Evolutionary conservation across 2,888 invertebrate species (phyloP), one percentile per base, ranked within the genome.

Genomic region (Drosophila nr. medialis): DNA sequence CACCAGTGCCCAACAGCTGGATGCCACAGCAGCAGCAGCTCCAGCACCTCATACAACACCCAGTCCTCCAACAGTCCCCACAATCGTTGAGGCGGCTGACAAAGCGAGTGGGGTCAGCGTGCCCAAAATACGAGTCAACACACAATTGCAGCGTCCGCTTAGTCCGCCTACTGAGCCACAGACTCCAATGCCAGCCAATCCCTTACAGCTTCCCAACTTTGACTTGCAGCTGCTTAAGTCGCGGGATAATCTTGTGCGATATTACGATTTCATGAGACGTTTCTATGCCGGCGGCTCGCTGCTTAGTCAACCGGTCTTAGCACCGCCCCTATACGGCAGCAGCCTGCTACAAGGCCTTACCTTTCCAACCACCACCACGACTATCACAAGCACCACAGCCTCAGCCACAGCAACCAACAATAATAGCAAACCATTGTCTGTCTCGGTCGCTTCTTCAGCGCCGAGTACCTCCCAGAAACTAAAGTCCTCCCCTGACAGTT

Each of bases 251-350:
- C 87, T 92, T 18, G 67, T 92, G 38, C 86, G 91, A 40, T 92
- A 92, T 69, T 92, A 92, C 67, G 92, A 92, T 59, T 92, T 92
- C 58, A 92, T 92, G 92, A 70, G 91, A 36, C 91, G 92, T 32
- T 87, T 92, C 36, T 92, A 92, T 76, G 74, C 84, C 38, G 91
- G 91, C 48, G 80, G 81, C 36, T 74, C 80, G n/a, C 55, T 78
- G 78, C 66, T 85, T 56, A 69, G 55, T 15, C 88, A 89, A 85
- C 84, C 90, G 72, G 83, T 89, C 59, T 70, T 89, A 66, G 79
- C 83, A 24, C 90, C 91, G 72, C 80, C 89, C 64, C 71, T 81
- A 45, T 87, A 76, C 50, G 81, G 86, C 67, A 85, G 86, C 77
- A 81, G 87, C 45, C 68, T 88, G 30, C 34, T 83, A 50, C 85